Evolutionary conservation across 2,888 invertebrate species (phyloP), one percentile per base, ranked within the genome.

Genomic region (Troides aeacus): DNA sequence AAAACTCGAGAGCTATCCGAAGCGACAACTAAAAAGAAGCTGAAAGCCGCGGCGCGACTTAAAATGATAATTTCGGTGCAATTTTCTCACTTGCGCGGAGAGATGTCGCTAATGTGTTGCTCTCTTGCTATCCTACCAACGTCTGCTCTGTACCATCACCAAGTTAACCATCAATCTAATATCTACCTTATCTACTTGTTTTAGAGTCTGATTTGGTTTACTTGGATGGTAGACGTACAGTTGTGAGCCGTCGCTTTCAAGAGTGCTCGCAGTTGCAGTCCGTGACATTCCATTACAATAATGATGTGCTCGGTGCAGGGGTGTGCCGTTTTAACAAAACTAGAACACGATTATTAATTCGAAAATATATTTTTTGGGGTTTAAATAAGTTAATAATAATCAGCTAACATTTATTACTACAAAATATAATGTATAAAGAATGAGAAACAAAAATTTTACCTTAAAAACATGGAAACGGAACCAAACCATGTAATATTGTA

Each of bases 21-120:
- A 69, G 69, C 56, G 71, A 64, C 73, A 72, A 69, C 71, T 73
- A 66, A 72, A 74, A 72, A 72, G 73, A 70, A 64, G 73, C 74
- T 79, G 76, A 80, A 81, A 81, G 79, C 81, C 72, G 30, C 39
- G 78, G 75, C 72, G 83, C 83, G 85, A 81, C 85, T 81, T 80
- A 79, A 84, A 81, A 81, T 81, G 80, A 79, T 88, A 89, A 89
- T 89, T 87, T 77, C 82, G 79, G 79, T 82, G 88, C 85, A 89
- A 90, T 90, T 90, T 90, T 89, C 89, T 84, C 89, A 90, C 91
- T 90, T 79, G 65, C 82, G 77, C 76, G 82, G 73, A 84, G 84
- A 90, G 91, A 90, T 89, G 89, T 85, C 91, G 89, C 90, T 92
- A 91, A 92, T 91, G 91, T 90, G 87, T 85, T 83, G 85, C 88